Evolutionary conservation across 2,113 vertebrate genomes (phyloP).

Genomic region (Crotalus horridus): DNA sequence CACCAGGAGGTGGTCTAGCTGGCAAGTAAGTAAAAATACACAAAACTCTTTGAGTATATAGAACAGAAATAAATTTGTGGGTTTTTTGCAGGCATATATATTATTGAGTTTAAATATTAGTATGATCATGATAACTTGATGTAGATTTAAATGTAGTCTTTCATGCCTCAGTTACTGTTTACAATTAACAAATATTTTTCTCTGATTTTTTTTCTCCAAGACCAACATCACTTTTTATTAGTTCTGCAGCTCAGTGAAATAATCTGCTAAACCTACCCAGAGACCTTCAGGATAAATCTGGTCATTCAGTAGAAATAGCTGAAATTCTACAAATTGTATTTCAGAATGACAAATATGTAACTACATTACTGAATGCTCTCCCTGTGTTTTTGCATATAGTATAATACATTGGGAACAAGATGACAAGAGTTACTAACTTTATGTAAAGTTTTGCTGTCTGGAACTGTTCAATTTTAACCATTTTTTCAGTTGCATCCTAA

Average conservation of each 20-base stretch:
- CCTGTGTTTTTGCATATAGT: background rate
- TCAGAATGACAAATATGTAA: background rate
- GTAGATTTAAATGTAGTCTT: background rate
- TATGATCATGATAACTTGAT: background rate
- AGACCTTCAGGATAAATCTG: background rate
- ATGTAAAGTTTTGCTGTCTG: background rate
- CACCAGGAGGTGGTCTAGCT: slow-evolving; percentile 95
- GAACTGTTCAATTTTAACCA: background rate
- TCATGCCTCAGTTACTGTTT: background rate
- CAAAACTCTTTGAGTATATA: background rate
- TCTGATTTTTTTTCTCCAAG: background rate
- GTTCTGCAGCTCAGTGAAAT: background rate
- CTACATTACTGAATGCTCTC: background rate
- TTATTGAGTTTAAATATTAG: background rate
- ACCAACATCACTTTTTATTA: background rate
- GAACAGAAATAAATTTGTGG: background rate
- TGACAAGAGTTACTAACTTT: background rate
- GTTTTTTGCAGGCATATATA: background rate
- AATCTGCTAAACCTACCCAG: background rate
- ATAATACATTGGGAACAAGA: background rate
- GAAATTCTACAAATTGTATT: background rate
- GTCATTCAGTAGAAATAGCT: background rate
- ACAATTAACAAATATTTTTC: background rate
- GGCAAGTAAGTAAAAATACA: slow-evolving; percentile 86
- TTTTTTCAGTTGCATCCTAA: background rate